Evolutionary conservation across 2,797 vertebrate species (phyloP).

Genomic region (Pithecia hirsuta): DNA sequence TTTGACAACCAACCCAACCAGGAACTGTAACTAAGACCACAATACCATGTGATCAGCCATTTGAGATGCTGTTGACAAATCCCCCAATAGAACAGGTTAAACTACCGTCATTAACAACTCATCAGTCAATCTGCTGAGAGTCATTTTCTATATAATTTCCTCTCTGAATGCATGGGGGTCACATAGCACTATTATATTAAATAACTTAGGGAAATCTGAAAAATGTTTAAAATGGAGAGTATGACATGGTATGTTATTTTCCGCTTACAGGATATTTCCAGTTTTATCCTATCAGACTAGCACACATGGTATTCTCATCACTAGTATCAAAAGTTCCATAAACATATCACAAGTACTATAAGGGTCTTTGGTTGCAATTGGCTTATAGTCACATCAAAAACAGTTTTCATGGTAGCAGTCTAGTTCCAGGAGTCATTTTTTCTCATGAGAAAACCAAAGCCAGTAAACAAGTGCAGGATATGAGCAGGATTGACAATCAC

Average conservation of each 20-base stretch:
- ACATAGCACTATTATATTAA: neutral
- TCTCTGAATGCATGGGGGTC: neutral
- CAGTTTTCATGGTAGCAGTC: neutral
- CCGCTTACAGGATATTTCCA: neutral
- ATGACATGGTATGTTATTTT: constrained; percentile 17
- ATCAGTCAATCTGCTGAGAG: constrained; percentile 4
- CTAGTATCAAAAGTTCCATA: constrained; percentile 39
- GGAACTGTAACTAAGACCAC: neutral
- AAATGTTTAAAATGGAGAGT: neutral
- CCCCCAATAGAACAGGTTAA: neutral
- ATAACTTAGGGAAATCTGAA: constrained; percentile 23
- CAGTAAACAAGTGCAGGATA: constrained; percentile 11
- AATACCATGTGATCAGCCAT: neutral
- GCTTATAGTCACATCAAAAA: constrained; percentile 33
- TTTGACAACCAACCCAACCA: neutral
- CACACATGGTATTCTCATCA: constrained; percentile 58
- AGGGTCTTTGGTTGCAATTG: constrained; percentile 27
- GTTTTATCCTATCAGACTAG: constrained; percentile 10
- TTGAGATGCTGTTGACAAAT: constrained; percentile 2
- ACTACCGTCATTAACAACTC: constrained; percentile 6
- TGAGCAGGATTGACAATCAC: neutral
- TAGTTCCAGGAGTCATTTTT: constrained; percentile 48
- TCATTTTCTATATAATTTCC: constrained; percentile 5
- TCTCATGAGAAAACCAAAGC: constrained; percentile 61
- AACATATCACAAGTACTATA: constrained; percentile 15